phyloP scores from a whole-genome alignment of 2,797 vertebrate species.

The Micromesistius poutassou region DNA sequence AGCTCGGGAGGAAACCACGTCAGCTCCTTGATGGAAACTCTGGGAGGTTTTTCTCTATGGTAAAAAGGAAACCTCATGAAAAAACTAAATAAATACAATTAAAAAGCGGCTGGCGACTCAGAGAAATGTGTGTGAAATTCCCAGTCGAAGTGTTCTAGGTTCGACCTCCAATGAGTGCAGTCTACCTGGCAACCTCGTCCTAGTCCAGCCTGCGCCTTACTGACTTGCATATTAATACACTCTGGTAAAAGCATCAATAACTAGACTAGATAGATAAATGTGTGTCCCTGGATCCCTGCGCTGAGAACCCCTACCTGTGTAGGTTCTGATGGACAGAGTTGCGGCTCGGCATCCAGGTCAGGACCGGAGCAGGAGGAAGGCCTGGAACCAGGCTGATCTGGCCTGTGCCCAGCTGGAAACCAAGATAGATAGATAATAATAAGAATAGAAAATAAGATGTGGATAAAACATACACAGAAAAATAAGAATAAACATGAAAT shows the following conservation, averaged over 20 bases:
- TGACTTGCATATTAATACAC: background rate
- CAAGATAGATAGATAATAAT: background rate
- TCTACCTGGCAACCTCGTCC: background rate
- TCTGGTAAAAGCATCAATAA: background rate
- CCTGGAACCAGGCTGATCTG: conserved; percentile 31
- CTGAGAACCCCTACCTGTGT: conserved; percentile 30
- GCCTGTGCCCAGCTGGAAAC: conserved; percentile 29
- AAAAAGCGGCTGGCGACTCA: background rate
- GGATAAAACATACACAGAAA: too few species aligned
- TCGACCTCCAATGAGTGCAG: background rate
- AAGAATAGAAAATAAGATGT: too few species aligned
- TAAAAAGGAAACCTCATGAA: conserved; percentile 6
- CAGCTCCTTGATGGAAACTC: conserved; percentile 35
- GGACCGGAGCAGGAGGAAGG: conserved; percentile 9
- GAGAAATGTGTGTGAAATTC: background rate
- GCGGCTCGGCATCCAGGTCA: conserved; percentile 42
- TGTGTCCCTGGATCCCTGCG: background rate
- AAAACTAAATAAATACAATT: conserved; percentile 4
- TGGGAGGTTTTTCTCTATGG: conserved; percentile 36
- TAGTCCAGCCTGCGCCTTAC: background rate
- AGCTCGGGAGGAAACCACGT: conserved; percentile 30
- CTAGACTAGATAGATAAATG: background rate
- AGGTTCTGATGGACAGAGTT: conserved; percentile 10
- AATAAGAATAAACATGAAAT: too few species aligned
- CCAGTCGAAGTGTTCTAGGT: background rate